Percentiles rank a stretch among this genome's conserved stretches.
Evolutionary conservation across 2,113 vertebrate genomes (phyloP).

Genomic region (Tauraco erythrolophus): DNA sequence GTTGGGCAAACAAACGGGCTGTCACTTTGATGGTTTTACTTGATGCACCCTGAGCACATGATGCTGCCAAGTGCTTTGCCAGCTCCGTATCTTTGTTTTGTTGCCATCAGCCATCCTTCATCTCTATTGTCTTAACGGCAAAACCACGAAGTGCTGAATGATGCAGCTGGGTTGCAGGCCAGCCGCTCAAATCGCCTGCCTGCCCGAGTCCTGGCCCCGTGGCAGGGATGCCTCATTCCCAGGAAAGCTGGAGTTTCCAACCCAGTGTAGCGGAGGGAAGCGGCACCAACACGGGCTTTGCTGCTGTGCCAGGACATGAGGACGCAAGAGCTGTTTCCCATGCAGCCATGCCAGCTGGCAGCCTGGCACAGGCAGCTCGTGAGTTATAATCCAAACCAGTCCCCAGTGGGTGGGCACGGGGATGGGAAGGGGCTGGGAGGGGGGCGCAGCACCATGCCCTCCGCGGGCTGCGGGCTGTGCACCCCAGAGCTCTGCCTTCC

Average conservation of each 20-base stretch:
- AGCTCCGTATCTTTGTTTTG: not conserved
- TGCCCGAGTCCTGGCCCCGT: not conserved
- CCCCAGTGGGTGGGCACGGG: not conserved
- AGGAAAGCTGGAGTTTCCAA: not conserved
- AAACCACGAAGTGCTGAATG: rapidly evolving
- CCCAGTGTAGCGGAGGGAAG: not conserved
- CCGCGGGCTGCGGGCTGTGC: rapidly evolving
- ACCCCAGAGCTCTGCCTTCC: not conserved
- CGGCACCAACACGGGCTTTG: not conserved
- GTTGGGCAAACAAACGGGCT: not conserved
- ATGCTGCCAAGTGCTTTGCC: not conserved
- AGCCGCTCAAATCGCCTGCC: not conserved
- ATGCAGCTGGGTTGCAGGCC: not conserved
- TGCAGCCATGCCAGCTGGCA: slow-evolving; percentile 9
- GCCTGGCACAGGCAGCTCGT: not conserved
- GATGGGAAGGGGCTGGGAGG: not conserved
- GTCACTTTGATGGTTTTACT: not conserved
- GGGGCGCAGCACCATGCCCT: rapidly evolving
- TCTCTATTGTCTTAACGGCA: not conserved
- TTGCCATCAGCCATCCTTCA: not conserved
- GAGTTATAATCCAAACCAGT: not conserved
- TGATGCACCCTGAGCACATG: not conserved
- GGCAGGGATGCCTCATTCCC: not conserved
- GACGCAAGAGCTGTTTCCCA: not conserved
- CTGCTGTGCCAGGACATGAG: rapidly evolving